Conservation (phyloP, 2,888 invertebrate genomes). For the Bellardia pandia region DNA sequence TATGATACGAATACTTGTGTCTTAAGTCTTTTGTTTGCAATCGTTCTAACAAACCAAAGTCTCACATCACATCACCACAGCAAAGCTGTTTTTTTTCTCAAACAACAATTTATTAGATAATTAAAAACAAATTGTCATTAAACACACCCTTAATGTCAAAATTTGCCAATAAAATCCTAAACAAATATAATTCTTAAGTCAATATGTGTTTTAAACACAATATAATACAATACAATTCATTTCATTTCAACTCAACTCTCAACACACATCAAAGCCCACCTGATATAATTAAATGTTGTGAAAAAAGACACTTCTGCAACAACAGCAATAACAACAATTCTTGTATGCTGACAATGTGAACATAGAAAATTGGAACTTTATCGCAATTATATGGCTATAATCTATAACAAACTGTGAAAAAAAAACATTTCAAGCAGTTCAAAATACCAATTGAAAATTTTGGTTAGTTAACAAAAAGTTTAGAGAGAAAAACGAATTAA, state of each 20-base stretch:
- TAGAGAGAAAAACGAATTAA: neutral
- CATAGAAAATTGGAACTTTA: conserved; percentile 32
- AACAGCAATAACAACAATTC: conserved; percentile 27
- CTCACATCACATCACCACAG: neutral
- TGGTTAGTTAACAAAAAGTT: conserved; percentile 44
- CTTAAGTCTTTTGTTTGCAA: conserved; percentile 48
- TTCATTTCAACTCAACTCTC: neutral
- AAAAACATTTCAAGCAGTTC: neutral
- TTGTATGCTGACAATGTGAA: conserved; percentile 6
- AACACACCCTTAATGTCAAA: conserved; percentile 67
- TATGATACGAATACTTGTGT: neutral
- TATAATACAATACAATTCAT: conserved; percentile 30
- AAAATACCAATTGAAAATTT: conserved; percentile 9
- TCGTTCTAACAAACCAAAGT: neutral
- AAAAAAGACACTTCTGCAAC: neutral
- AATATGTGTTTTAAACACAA: conserved; percentile 19
- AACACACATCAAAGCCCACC: conserved; percentile 60
- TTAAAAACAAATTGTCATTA: conserved; percentile 63
- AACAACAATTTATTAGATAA: conserved; percentile 51
- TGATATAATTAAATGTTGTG: conserved; percentile 47
- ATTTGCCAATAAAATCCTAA: conserved; percentile 35
- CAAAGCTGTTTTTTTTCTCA: neutral
- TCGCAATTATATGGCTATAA: conserved; percentile 38
- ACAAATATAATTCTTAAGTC: conserved; percentile 41
- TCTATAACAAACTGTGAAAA: conserved; percentile 45